Base-by-base conservation (phyloP, 2,888 invertebrate genomes). In the Drosophila diplacantha region DNA sequence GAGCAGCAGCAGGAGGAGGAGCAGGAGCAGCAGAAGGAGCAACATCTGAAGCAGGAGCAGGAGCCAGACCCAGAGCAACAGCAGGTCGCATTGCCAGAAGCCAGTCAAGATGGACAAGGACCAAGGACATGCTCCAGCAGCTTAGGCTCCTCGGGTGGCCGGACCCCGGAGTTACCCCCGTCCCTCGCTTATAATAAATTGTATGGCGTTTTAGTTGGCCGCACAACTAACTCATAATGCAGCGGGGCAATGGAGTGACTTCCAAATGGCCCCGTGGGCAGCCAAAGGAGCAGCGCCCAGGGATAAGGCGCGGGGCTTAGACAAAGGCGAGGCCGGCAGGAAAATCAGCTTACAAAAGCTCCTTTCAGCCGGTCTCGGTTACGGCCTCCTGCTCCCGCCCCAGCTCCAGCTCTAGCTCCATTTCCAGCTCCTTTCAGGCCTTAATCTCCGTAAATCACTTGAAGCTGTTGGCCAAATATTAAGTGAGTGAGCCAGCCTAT, bases 111-210 rank as follows among this genome's bases (percentile, higher is more conserved):
- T 60, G 53, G 46, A 39, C 44, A 32, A 34, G 29, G 18, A 31
- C 18, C 44, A 54, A 59, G 75, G 74, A 71, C 81, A 74, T 80
- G 78, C 83, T 74, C 55, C 69, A 71, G 49, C 68, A 75, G 81
- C 81, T 77, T 75, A 78, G 54, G 35, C 31, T 35, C 41, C 46
- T 12, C 18, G 29, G 37, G 32, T 18, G 16, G 22, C 22, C 56
- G 14, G 20, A 5, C 52, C 29, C 20, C 3, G 32, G 16, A 11
- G 44, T 3, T 11, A 0, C 29, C 29, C 1, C 52, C 52, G 16
- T 35, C 46, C 37, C 41, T 31, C 61, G 61, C 22, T 59, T 32
- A 70, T 64, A 60, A 66, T 78, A 64, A 78, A 76, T 81, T 81
- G 81, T 75, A 66, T 71, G 72, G 57, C 67, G 52, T 61, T 71